These are phyloP conservation scores for Dicyrtoma fusca DNA, from an alignment of 2,888 invertebrate species.

Conservation along the genomic window DNA sequence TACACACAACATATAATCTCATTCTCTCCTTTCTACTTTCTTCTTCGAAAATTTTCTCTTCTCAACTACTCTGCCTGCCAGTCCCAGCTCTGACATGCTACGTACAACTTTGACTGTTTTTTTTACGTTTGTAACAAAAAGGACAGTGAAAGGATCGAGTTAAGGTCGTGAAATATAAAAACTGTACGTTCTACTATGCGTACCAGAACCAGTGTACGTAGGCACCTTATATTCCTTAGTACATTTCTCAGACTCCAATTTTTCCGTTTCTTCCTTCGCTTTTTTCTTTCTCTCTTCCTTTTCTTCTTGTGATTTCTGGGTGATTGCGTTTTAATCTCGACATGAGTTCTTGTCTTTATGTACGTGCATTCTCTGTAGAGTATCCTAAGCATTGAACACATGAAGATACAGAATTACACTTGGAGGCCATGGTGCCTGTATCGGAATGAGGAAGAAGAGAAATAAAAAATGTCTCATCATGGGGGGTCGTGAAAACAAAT, in stretches of 20 bases:
- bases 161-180: background rate
- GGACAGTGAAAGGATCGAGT: background rate
- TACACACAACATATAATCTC: background rate
- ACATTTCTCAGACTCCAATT: background rate
- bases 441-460: background rate
- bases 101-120: too few species aligned
- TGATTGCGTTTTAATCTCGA: constrained; percentile 23
- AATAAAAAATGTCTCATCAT: constrained; percentile 2
- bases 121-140: background rate
- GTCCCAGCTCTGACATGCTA: too few species aligned
- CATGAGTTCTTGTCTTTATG: too few species aligned
- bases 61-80: background rate
- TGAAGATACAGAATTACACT: background rate
- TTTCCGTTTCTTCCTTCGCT: too few species aligned
- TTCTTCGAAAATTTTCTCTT: background rate
- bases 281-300: background rate
- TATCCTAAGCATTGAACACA: background rate
- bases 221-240: background rate
- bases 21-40: too few species aligned
- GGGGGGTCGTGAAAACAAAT: constrained; percentile 22
- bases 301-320: background rate
- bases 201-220: too few species aligned
- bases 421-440: background rate
- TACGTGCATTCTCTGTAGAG: background rate
- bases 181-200: background rate